Evolutionary conservation across 2,797 vertebrate species (phyloP).

Genomic region (Acanthurus tractus): DNA sequence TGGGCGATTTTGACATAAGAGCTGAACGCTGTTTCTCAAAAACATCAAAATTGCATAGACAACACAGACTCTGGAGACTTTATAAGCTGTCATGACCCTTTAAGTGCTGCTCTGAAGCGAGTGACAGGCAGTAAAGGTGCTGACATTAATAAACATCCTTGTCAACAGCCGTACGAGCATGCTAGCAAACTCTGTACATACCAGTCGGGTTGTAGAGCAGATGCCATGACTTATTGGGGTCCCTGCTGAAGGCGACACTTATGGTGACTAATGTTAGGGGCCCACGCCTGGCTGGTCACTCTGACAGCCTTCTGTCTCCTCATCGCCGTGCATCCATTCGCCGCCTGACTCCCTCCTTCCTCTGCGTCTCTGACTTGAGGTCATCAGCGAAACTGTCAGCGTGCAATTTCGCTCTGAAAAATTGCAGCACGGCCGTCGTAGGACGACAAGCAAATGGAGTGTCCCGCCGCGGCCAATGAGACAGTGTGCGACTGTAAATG

Average conservation of each 20-base stretch:
- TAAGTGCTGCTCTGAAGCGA: neutral
- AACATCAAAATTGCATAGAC: neutral
- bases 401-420: constrained; percentile 47
- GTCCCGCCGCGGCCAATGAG: constrained; percentile 7
- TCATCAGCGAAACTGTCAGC: constrained; percentile 56
- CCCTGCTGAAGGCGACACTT: constrained; percentile 39
- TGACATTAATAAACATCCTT: constrained; percentile 6
- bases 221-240: constrained; percentile 35
- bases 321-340: constrained; percentile 3
- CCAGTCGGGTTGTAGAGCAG: constrained; percentile 23
- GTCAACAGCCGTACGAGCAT: constrained; percentile 5
- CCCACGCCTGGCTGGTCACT: constrained; percentile 59
- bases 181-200: constrained; percentile 5
- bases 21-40: neutral
- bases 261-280: constrained; percentile 59
- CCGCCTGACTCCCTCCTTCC: neutral
- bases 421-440: neutral
- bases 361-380: constrained; percentile 37
- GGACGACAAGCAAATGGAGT: constrained; percentile 45
- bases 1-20: neutral
- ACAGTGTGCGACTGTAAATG: neutral
- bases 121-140: constrained; percentile 1
- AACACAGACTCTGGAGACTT: neutral
- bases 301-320: constrained; percentile 29
- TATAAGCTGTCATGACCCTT: neutral